Percentiles rank a stretch among this genome's conserved stretches.
phyloP scores from a whole-genome alignment of 2,888 invertebrate species.

The Agrochola macilenta region DNA sequence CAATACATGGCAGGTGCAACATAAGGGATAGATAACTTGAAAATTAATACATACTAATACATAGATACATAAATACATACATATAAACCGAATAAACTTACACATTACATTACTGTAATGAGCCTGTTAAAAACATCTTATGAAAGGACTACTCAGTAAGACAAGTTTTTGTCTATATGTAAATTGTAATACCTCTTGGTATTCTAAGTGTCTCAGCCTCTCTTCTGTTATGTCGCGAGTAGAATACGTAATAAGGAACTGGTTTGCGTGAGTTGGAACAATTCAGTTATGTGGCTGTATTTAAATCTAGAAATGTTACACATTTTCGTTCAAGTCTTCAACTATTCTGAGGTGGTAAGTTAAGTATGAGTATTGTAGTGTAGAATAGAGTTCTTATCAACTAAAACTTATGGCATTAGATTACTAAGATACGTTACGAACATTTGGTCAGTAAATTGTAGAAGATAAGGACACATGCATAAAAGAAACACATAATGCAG shows the following conservation, averaged over 20 bases:
- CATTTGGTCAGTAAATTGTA: no score
- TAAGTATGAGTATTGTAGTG: background rate
- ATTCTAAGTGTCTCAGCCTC: slow-evolving; percentile 34
- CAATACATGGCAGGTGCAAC: no score
- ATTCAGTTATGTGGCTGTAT: background rate
- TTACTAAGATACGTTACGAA: no score
- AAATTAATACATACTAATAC: no score
- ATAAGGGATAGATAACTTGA: no score
- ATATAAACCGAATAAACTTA: no score
- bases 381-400: background rate
- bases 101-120: slow-evolving; percentile 8
- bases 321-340: background rate
- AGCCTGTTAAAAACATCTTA: slow-evolving; percentile 1
- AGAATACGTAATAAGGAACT: slow-evolving; percentile 48
- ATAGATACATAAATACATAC: no score
- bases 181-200: slow-evolving; percentile 39
- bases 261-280: slow-evolving; percentile 29
- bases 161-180: slow-evolving; percentile 38
- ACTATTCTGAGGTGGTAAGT: background rate
- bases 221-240: slow-evolving; percentile 11
- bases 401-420: background rate
- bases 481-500: background rate
- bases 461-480: background rate
- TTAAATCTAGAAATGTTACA: background rate
- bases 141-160: background rate